Base-by-base conservation (phyloP, 1,140 invertebrate species). In the Monomorium pharaonis region DNA sequence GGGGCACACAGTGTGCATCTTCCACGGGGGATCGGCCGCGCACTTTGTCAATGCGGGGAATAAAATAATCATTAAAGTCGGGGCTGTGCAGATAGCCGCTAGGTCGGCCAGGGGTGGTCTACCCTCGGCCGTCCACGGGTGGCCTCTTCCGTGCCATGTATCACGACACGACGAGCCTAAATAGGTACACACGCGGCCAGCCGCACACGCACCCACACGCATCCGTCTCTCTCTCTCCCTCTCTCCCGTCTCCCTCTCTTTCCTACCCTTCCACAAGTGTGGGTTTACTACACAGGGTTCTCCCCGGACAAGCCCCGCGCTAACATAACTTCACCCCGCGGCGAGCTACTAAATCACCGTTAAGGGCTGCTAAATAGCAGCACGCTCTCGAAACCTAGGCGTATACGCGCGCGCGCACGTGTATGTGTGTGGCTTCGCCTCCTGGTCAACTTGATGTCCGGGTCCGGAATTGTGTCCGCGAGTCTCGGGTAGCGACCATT, bases 311-410 rank as follows among this genome's bases (percentile, higher is more conserved):
- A 93, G 87, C 85, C 83, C 74, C 75, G 74, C 85, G 74, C 86
- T 89, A 83, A 92, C 90, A 85, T 85, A 88, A 83, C 65, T 88
- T 77, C 72, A 85, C 81, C 78, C 85, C 70, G 86, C 76, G 75
- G 83, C 85, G 47, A 72, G 33, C 21, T 62, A 93, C 83, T 94
- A 94, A 94, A 95, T 94, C 94, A 94, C 90, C 83, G 85, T 86
- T 93, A 93, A 95, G 93, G 93, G 94, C 93, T 94, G 94, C 89
- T 94, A 94, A 95, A 94, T 93, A 91, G 91, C 92, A 87, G 88
- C 90, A 91, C 92, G 80, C 88, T 91, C 90, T 91, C 47, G 85
- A 63, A 74, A 33, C 42, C 80, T 83, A 92, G 91, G 90, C 92
- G 91, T 91, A 90, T 88, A 87, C 77, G 58, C 83, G 76, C 88